phyloP scores from a whole-genome alignment of 2,113 vertebrate species.

The Pachycephala philippinensis region DNA sequence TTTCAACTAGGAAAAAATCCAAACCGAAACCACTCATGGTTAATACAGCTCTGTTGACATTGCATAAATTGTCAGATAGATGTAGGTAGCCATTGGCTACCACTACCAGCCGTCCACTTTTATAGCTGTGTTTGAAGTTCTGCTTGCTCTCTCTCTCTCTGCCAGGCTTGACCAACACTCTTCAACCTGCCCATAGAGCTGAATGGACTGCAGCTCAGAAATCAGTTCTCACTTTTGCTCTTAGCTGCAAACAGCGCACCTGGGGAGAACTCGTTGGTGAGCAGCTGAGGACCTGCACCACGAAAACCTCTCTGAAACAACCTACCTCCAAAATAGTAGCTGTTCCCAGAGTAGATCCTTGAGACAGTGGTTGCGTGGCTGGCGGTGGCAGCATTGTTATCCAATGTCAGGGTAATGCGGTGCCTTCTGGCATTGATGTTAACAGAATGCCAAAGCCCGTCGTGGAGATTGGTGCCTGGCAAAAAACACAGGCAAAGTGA shows the following conservation, averaged over 20 bases:
- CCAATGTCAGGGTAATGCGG: constrained; percentile 83
- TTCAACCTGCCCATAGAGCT: neutral
- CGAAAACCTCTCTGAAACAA: neutral
- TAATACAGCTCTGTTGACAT: neutral
- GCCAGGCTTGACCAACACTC: neutral
- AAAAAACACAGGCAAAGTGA: neutral
- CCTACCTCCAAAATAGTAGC: constrained; percentile 91
- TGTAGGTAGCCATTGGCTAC: neutral
- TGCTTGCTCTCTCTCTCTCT: neutral
- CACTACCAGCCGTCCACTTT: neutral
- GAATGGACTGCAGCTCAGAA: neutral
- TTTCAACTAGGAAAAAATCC: neutral
- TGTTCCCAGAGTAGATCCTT: constrained; percentile 80
- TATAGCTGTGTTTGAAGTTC: neutral
- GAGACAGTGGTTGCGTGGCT: constrained; percentile 74
- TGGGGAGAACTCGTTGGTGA: neutral
- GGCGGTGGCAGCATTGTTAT: constrained; percentile 77
- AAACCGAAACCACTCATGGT: neutral
- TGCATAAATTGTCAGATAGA: neutral
- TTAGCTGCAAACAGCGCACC: neutral
- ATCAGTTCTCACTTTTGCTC: neutral
- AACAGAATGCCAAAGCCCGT: constrained; percentile 92
- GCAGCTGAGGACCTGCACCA: neutral
- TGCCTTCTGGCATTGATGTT: constrained; percentile 81
- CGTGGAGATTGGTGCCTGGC: constrained; percentile 83